Conservation (phyloP, 2,888 invertebrate genomes). For the Alloscopus bannaensis region DNA sequence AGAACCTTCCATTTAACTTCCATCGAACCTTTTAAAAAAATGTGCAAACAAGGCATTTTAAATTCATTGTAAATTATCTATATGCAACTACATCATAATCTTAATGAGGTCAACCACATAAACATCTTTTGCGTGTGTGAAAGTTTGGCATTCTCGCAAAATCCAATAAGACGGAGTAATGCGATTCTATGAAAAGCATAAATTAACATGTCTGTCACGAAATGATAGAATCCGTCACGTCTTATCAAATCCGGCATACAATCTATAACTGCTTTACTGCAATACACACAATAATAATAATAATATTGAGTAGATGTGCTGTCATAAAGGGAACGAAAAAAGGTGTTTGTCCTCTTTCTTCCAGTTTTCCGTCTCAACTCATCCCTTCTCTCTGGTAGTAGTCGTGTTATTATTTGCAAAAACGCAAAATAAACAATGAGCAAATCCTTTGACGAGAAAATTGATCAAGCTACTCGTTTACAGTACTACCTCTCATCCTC, state of each 20-base stretch:
- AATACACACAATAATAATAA: conserved; percentile 5
- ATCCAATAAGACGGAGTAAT: neutral
- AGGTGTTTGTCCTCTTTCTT: conserved; percentile 35
- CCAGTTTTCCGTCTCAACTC: neutral
- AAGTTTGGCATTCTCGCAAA: neutral
- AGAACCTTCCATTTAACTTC: conserved; percentile 81
- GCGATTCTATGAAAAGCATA: conserved; percentile 22
- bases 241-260: conserved; percentile 46
- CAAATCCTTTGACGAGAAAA: conserved; percentile 3
- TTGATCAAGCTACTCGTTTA: conserved; percentile 7
- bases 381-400: neutral
- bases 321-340: neutral
- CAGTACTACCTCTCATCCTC: neutral
- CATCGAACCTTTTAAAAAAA: conserved; percentile 79
- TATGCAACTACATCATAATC: neutral
- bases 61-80: no score
- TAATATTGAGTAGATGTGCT: conserved; percentile 6
- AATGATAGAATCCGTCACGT: conserved; percentile 51
- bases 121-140: no score
- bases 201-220: conserved; percentile 60
- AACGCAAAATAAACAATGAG: neutral
- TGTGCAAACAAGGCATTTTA: conserved; percentile 24
- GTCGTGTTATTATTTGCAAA: neutral
- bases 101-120: neutral
- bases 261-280: conserved; percentile 6